Base-by-base conservation (phyloP, 2,797 vertebrate species). In the Melanotaenia maccullochi region DNA sequence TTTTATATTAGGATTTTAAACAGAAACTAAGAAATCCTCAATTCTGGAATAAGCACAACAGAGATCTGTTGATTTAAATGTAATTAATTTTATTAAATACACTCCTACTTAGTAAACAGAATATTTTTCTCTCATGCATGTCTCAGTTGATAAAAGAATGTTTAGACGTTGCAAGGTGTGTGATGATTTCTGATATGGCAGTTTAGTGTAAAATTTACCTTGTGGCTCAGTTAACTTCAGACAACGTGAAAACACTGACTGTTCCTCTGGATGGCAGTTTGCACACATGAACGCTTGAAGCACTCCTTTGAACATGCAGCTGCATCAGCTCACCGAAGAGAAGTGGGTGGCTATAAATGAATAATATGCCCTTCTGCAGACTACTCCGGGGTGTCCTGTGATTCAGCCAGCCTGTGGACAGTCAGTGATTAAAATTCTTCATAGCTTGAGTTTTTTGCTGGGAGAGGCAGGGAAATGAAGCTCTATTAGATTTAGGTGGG, bases 291-390 rank as follows among this genome's bases (percentile, higher is more conserved):
- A 42, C 71, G 71, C 60, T 55, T 59, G 51, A 79, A 73, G 65
- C 63, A 20, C 30, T 71, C 64, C 33, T 70, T 63, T 68, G 68
- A 68, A 40, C 36, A 40, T 69, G 63, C 42, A 62, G 62, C 66
- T 60, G 55, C 81, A 72, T 72, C 68, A 69, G 63, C 66, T 75
- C 65, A 69, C 61, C 44, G 55, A 71, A 68, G 54, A 63, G 35
- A 68, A 55, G 56, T 57, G 60, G 80, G 68, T 77, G 68, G 60
- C 36, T 83, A 79, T 65, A 78, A 84, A 84, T 84, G 35, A 78
- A 73, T 82, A 69, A 76, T 80, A 71, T 51, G 1, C 9, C 78
- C 61, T 28, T 71, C 68, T 18, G 64, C 60, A 0, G 20, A 38
- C 11, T 20, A 72, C 74, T 83, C 60, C 70, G 28, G 73, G 72